These are phyloP conservation scores for Drosophila nigricruria DNA, from an alignment of 2,888 invertebrate genomes.

Conservation along the genomic window DNA sequence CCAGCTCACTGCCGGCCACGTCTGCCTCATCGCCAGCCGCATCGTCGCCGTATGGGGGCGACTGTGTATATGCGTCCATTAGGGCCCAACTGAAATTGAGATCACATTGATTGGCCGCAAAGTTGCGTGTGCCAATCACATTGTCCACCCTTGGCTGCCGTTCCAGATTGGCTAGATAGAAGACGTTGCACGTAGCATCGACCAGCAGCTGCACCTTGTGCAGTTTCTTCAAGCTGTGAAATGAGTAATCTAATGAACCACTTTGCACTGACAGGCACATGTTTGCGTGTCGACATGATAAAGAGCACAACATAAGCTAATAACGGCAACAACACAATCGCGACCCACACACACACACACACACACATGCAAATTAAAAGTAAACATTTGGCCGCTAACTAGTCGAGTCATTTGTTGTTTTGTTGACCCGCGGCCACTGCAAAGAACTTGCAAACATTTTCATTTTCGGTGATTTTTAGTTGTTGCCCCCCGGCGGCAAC, in stretches of 20 bases:
- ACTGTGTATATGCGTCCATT: constrained; percentile 81
- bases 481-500: constrained; percentile 24
- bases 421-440: constrained; percentile 18
- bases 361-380: constrained; percentile 20
- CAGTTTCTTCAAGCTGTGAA: constrained; percentile 83
- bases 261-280: constrained; percentile 1
- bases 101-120: constrained; percentile 85
- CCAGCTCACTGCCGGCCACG: constrained; percentile 9
- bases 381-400: constrained; percentile 35
- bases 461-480: constrained; percentile 5
- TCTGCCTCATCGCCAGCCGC: constrained; percentile 10
- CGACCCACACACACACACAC: constrained; percentile 14
- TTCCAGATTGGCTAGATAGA: constrained; percentile 88
- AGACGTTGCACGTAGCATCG: constrained; percentile 85
- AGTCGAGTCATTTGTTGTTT: constrained; percentile 15
- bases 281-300: constrained; percentile 5
- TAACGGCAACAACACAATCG: constrained; percentile 47
- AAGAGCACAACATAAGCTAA: constrained; percentile 51
- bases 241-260: constrained; percentile 38
- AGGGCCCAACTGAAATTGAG: constrained; percentile 85
- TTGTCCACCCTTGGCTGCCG: constrained; percentile 83
- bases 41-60: constrained; percentile 25
- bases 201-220: constrained; percentile 84
- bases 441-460: constrained; percentile 26
- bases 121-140: constrained; percentile 84